Percentiles rank a stretch among this genome's conserved stretches.
Conservation (phyloP, 2,797 vertebrate species). For the Cottoperca gobio region DNA sequence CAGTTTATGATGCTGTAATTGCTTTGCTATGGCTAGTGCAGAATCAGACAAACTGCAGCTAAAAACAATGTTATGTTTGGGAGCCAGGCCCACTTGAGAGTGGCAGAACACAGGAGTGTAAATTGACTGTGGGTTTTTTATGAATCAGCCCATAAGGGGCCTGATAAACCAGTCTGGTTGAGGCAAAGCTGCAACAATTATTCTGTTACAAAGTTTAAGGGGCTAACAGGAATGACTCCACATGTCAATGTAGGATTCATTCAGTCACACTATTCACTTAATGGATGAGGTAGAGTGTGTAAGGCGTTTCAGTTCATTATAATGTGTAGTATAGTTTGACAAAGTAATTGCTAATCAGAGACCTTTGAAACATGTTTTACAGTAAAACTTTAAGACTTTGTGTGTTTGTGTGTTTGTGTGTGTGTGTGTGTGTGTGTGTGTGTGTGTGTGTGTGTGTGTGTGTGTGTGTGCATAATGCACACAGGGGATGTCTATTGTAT, state of each 20-base stretch:
- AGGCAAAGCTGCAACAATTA: constrained; percentile 12
- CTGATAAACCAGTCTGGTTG: constrained; percentile 37
- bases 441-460: constrained; percentile 10
- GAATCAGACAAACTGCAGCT: constrained; percentile 53
- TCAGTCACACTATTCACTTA: constrained; percentile 36
- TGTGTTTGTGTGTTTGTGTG: constrained; percentile 5
- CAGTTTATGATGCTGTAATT: constrained; percentile 62
- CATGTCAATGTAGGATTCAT: constrained; percentile 29
- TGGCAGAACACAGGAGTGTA: constrained; percentile 40
- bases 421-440: constrained; percentile 6
- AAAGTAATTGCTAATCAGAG: constrained; percentile 32
- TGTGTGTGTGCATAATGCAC: constrained; percentile 15
- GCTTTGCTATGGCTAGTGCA: constrained; percentile 45
- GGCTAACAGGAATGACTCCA: constrained; percentile 26
- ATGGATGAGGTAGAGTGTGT: constrained; percentile 4
- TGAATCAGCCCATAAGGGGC: constrained; percentile 34
- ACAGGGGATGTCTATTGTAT: constrained; percentile 37
- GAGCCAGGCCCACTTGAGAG: constrained; percentile 37
- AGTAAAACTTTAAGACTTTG: constrained; percentile 21
- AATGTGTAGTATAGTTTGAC: constrained; percentile 36
- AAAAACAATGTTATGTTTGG: constrained; percentile 63
- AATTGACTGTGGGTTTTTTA: constrained; percentile 60
- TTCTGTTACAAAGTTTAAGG: constrained; percentile 35
- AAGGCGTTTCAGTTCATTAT: constrained; percentile 37
- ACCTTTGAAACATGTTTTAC: constrained; percentile 36